Percentiles rank a stretch among this genome's conserved stretches.
These are phyloP conservation scores for Otolemur crassicaudatus DNA, from an alignment of 2,797 vertebrate genomes.

Conservation along the genomic window DNA sequence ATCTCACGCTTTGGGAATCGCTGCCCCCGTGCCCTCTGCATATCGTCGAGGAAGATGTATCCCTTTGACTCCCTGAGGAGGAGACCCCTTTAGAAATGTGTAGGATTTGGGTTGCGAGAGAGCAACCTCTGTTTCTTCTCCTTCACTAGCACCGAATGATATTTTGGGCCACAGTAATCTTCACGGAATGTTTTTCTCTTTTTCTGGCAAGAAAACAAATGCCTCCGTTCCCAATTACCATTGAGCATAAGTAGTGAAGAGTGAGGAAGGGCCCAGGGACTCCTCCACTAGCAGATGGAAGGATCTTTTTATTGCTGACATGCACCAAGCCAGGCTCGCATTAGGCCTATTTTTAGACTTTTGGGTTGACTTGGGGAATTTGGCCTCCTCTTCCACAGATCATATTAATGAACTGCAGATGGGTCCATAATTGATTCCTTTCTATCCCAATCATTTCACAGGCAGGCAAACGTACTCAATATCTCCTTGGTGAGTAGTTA, in stretches of 20 bases:
- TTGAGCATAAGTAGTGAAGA: conserved; percentile 1
- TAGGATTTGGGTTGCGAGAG: background rate
- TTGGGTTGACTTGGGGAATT: conserved; percentile 30
- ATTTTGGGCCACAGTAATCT: conserved; percentile 53
- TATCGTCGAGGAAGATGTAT: background rate
- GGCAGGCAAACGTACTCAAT: background rate
- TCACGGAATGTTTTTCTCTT: conserved; percentile 53
- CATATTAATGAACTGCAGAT: conserved; percentile 60
- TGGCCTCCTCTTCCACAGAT: conserved; percentile 55
- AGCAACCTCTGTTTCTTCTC: background rate
- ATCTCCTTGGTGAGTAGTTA: conserved; percentile 54
- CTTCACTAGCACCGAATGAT: background rate
- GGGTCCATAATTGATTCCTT: conserved; percentile 57
- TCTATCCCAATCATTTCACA: conserved; percentile 9
- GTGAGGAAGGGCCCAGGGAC: background rate
- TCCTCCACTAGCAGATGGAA: background rate
- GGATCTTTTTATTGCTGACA: background rate
- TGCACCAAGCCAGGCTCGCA: background rate
- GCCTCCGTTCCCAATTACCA: conserved; percentile 38
- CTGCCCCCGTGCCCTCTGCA: background rate
- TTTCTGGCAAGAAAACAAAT: conserved; percentile 61
- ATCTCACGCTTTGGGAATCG: background rate
- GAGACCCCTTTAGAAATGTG: background rate
- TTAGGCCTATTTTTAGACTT: conserved; percentile 42
- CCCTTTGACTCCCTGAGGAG: background rate